Conservation (phyloP, 2,113 vertebrate species). For the Mungos mungo region DNA sequence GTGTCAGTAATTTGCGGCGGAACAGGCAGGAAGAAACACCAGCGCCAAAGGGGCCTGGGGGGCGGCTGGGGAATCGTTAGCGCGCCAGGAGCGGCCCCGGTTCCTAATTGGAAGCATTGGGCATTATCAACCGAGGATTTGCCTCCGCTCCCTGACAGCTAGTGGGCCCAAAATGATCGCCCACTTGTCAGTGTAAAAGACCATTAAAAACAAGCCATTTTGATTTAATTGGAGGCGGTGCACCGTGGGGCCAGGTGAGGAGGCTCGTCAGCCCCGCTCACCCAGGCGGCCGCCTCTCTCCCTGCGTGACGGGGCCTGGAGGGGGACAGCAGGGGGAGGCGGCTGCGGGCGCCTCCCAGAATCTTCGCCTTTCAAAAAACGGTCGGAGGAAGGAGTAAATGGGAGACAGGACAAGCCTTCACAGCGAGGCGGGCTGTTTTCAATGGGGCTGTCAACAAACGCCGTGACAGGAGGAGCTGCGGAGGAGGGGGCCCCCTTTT, state of each 20-base stretch:
- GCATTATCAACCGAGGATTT: slow-evolving; percentile 99
- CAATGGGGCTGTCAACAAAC: slow-evolving; percentile 85
- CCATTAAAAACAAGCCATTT: slow-evolving; percentile 99
- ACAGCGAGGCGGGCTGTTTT: slow-evolving; percentile 69
- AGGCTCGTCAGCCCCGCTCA: slow-evolving; percentile 85
- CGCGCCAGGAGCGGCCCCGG: slow-evolving; percentile 92
- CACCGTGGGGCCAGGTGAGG: slow-evolving; percentile 90
- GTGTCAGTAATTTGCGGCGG: slow-evolving; percentile 98
- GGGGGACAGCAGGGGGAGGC: neutral
- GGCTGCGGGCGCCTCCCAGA: neutral
- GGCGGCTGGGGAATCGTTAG: slow-evolving; percentile 94
- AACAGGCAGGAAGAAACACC: slow-evolving; percentile 83
- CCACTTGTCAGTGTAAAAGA: slow-evolving; percentile 99
- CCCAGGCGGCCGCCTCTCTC: slow-evolving; percentile 76
- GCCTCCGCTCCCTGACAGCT: slow-evolving; percentile 98
- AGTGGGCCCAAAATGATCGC: slow-evolving; percentile 98
- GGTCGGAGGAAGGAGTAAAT: slow-evolving; percentile 78
- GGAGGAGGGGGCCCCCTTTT: neutral
- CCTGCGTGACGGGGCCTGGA: slow-evolving; percentile 70
- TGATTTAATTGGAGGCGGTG: slow-evolving; percentile 99
- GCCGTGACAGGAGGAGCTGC: slow-evolving; percentile 75
- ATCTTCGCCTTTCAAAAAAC: slow-evolving; percentile 81
- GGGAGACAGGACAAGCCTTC: slow-evolving; percentile 78
- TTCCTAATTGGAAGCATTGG: slow-evolving; percentile 99
- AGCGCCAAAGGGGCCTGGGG: slow-evolving; percentile 87